Percentiles rank a stretch among this genome's conserved stretches.
Conservation (phyloP, 2,888 invertebrate genomes). For the Biston stratarius region DNA sequence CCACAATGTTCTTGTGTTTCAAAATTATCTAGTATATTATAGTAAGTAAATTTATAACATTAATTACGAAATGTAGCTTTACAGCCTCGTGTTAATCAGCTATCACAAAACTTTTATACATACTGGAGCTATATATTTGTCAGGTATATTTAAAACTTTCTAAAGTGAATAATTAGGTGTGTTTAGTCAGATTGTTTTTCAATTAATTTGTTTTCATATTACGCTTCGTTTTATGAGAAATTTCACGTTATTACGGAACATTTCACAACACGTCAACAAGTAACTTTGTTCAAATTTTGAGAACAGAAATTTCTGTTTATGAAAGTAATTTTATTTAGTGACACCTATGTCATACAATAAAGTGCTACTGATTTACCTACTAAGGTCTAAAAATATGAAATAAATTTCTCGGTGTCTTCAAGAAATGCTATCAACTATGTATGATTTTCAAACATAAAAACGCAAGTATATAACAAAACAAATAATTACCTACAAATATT, state of each 20-base stretch:
- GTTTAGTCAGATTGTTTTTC: conserved; percentile 12
- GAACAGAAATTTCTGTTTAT: not conserved
- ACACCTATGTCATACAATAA: not conserved
- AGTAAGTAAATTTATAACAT: not conserved
- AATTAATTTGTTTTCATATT: conserved; percentile 6
- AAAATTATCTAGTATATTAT: too few relatives aligned
- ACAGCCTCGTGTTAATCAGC: not conserved
- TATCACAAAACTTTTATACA: conserved; percentile 2
- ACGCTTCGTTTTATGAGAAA: conserved; percentile 1
- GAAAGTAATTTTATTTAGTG: not conserved
- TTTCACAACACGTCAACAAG: conserved; percentile 11
- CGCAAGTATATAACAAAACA: too few relatives aligned
- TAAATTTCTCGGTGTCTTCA: too few relatives aligned
- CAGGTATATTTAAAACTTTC: not conserved
- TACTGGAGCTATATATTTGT: not conserved
- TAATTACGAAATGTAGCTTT: not conserved
- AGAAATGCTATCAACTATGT: too few relatives aligned
- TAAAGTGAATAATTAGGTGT: conserved; percentile 1
- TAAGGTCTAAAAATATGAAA: too few relatives aligned
- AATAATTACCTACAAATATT: too few relatives aligned
- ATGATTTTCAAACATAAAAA: too few relatives aligned
- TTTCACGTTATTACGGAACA: conserved; percentile 8
- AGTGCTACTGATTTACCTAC: conserved; percentile 14
- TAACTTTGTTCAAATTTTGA: conserved; percentile 14
- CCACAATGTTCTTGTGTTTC: too few relatives aligned